Conservation (phyloP, 2,113 vertebrate genomes). For the Brachypodius melanocephalos region DNA sequence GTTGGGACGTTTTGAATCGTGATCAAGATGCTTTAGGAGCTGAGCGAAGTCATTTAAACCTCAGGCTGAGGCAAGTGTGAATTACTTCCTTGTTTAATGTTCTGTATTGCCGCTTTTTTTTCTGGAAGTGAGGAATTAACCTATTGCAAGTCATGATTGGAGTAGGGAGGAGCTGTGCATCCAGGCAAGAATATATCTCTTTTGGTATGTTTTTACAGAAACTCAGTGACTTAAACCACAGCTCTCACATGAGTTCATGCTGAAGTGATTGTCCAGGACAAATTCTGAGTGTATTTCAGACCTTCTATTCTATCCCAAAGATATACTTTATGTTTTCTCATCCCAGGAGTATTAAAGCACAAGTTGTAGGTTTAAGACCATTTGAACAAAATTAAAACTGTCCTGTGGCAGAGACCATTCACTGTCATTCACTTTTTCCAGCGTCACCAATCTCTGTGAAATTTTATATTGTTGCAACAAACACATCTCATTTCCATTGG, state of each 20-base stretch:
- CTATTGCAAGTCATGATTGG: background rate
- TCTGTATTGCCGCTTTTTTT: background rate
- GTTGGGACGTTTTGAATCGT: background rate
- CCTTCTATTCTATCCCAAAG: background rate
- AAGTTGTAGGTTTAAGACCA: background rate
- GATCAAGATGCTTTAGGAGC: background rate
- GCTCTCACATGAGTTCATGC: accelerated
- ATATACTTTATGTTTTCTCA: background rate
- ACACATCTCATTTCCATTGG: accelerated
- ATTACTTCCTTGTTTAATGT: background rate
- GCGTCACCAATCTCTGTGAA: background rate
- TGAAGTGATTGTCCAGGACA: background rate
- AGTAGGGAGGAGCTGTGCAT: background rate
- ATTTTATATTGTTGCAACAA: background rate
- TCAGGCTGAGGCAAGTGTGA: background rate
- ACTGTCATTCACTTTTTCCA: background rate
- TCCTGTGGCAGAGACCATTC: background rate
- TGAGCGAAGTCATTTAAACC: background rate
- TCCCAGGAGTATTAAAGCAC: background rate
- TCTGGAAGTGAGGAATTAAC: background rate
- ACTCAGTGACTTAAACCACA: background rate
- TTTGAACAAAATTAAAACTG: background rate
- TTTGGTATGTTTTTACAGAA: background rate
- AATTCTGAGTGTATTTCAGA: background rate
- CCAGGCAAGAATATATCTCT: background rate